Conservation (phyloP, 2,797 vertebrate species). For the Spea hammondii region DNA sequence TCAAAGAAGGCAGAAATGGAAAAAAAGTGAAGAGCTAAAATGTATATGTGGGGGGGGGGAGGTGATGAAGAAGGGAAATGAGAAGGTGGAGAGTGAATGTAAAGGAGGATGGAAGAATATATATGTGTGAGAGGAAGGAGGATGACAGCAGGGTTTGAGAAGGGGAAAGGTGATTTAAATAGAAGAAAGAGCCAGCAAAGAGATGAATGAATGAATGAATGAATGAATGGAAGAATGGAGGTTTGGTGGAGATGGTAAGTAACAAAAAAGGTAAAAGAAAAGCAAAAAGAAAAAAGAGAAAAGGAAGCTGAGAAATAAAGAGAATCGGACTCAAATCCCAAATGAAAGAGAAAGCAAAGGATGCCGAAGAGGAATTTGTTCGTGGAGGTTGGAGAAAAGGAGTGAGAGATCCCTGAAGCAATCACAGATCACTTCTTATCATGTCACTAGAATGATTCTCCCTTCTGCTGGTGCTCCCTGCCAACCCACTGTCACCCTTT, state of each 20-base stretch:
- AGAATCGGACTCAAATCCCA: background rate
- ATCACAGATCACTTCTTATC: constrained; percentile 4
- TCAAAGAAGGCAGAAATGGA: constrained; percentile 2
- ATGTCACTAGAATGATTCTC: background rate
- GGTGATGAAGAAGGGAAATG: background rate
- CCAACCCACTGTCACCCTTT: background rate
- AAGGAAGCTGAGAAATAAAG: background rate
- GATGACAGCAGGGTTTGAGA: background rate
- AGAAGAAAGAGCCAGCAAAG: background rate
- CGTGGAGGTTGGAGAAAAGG: background rate
- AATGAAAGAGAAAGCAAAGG: background rate
- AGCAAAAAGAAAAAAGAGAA: background rate
- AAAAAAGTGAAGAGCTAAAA: background rate
- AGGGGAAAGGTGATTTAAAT: background rate
- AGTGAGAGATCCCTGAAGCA: constrained; percentile 2
- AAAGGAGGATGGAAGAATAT: background rate
- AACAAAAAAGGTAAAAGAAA: background rate
- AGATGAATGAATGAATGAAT: background rate
- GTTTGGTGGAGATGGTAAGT: background rate
- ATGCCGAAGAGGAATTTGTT: background rate
- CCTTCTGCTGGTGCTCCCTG: background rate
- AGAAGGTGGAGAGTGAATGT: background rate
- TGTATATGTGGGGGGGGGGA: background rate
- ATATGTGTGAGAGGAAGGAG: background rate
- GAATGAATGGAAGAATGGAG: background rate